phyloP scores from a whole-genome alignment of 2,113 vertebrate species.

The Leptobrachium ailaonicum region DNA sequence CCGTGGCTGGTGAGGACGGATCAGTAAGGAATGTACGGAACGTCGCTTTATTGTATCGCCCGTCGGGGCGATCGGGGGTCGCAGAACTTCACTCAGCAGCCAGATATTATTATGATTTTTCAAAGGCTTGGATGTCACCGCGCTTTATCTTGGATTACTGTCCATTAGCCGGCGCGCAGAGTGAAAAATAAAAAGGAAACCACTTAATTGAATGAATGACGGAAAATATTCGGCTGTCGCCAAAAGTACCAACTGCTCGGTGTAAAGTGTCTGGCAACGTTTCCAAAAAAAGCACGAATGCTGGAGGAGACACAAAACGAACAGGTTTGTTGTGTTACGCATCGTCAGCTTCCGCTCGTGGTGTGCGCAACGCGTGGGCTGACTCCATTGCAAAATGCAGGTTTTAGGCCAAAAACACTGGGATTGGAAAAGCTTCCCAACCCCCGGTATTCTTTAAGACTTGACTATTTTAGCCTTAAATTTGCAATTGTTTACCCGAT shows the following conservation, averaged over 20 bases:
- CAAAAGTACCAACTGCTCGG: slow-evolving; percentile 21
- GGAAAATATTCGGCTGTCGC: slow-evolving; percentile 22
- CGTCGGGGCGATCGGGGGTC: not conserved
- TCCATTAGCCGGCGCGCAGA: slow-evolving; percentile 1
- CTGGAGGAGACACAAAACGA: too few relatives aligned
- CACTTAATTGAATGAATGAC: slow-evolving; percentile 32
- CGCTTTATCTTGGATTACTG: slow-evolving; percentile 21
- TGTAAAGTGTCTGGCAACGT: not conserved
- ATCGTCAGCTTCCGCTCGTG: too few relatives aligned
- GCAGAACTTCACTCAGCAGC: slow-evolving; percentile 22
- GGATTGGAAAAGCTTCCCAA: too few relatives aligned
- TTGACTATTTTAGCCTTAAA: too few relatives aligned
- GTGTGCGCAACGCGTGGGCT: too few relatives aligned
- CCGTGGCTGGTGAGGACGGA: slow-evolving; percentile 17
- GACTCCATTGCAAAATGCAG: too few relatives aligned
- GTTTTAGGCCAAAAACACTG: too few relatives aligned
- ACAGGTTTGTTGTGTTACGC: too few relatives aligned
- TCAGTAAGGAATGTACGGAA: slow-evolving; percentile 26
- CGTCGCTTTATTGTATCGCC: not conserved
- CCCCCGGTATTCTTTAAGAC: too few relatives aligned
- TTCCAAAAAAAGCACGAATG: too few relatives aligned
- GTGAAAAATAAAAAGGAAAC: slow-evolving; percentile 9
- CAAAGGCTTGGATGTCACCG: slow-evolving; percentile 8
- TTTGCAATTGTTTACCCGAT: too few relatives aligned
- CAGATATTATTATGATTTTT: not conserved